Percentiles rank a stretch among this genome's conserved stretches.
Conservation (phyloP, 2,797 vertebrate genomes). For the Gymnothorax javanicus region DNA sequence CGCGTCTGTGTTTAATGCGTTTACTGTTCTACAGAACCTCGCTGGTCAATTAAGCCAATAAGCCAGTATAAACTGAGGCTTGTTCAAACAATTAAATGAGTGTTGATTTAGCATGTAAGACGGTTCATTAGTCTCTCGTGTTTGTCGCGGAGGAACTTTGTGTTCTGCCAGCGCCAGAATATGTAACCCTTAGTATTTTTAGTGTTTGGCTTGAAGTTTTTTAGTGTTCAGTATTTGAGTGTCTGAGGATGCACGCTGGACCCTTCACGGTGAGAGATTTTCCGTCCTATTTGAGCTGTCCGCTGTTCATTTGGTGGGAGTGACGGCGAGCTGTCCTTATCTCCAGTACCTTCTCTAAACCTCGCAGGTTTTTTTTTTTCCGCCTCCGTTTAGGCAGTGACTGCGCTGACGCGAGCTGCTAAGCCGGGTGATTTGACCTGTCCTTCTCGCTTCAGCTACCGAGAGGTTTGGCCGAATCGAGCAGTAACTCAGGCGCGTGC, state of each 20-base stretch:
- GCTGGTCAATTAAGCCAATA: not conserved
- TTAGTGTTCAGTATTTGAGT: not conserved
- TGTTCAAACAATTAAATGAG: not conserved
- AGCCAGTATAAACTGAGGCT: not conserved
- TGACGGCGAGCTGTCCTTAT: not conserved
- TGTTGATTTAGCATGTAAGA: conserved; percentile 6
- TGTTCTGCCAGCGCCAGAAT: not conserved
- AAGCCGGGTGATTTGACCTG: not conserved
- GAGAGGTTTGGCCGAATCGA: not conserved
- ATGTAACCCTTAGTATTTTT: not conserved
- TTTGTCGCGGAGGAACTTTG: not conserved
- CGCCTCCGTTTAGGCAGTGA: not conserved
- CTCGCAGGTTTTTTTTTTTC: not conserved
- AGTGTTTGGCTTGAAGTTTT: no score
- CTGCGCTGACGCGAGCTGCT: not conserved
- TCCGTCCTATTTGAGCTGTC: not conserved
- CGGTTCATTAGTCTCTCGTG: not conserved
- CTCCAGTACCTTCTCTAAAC: not conserved
- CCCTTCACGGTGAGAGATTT: not conserved
- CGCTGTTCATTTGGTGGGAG: not conserved
- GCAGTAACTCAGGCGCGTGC: not conserved
- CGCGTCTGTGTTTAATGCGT: not conserved
- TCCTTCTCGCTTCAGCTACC: conserved; percentile 3
- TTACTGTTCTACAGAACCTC: not conserved
- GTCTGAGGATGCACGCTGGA: not conserved